Conservation (phyloP, 2,113 vertebrate species). For the Galeopterus variegatus region DNA sequence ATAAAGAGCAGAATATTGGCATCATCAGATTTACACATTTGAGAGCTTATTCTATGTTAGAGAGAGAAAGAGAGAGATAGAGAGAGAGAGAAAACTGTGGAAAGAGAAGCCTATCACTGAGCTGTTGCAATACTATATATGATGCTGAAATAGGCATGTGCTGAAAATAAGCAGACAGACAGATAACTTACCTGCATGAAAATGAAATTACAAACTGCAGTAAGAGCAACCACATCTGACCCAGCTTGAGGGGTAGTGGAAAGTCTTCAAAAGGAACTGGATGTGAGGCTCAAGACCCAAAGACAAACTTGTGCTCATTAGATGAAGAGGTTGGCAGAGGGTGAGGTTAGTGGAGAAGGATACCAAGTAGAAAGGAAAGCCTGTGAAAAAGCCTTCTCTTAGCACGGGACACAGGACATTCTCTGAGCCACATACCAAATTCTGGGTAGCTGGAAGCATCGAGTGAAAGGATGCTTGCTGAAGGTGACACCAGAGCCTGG, state of each 20-base stretch:
- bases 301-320: background rate
- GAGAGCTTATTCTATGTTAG: background rate
- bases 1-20: background rate
- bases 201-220: background rate
- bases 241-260: background rate
- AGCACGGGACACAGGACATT: background rate
- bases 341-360: background rate
- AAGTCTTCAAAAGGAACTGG: background rate
- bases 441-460: background rate
- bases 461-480: background rate
- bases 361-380: background rate
- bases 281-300: background rate
- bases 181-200: background rate
- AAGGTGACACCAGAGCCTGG: background rate
- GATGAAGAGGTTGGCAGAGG: background rate
- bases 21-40: background rate
- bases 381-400: background rate
- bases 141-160: background rate
- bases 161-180: background rate
- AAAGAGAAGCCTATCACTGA: background rate
- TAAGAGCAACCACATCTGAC: background rate
- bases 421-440: background rate
- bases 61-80: background rate
- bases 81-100: background rate
- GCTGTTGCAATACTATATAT: too few relatives aligned